Percentiles rank a stretch among this genome's conserved stretches.
These are phyloP conservation scores for Cetonia aurata DNA, from an alignment of 2,888 invertebrate genomes.

Conservation along the genomic window DNA sequence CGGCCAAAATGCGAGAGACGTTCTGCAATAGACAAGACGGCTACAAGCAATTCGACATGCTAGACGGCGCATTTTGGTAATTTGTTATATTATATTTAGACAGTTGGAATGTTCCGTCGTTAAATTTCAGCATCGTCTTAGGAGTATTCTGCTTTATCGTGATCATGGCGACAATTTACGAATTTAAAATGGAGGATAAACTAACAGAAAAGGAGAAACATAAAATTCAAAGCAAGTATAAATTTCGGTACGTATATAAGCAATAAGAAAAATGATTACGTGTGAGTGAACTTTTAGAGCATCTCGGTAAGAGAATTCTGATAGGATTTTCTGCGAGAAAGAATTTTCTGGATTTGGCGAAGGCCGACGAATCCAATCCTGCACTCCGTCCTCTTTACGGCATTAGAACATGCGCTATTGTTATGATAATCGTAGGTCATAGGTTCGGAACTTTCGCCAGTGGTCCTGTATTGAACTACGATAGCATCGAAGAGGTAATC, in stretches of 20 bases:
- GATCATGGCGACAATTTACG: constrained; percentile 61
- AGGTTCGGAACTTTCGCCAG: constrained; percentile 69
- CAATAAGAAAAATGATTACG: background rate
- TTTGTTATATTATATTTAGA: constrained; percentile 20
- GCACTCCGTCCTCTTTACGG: constrained; percentile 72
- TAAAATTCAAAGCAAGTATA: constrained; percentile 32
- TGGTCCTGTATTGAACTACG: constrained; percentile 71
- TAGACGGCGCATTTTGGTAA: constrained; percentile 64
- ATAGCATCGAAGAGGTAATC: constrained; percentile 69
- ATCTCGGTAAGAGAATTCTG: constrained; percentile 52
- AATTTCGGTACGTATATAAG: too few relatives aligned
- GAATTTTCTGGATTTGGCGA: constrained; percentile 64
- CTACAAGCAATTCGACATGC: constrained; percentile 54
- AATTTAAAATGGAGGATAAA: constrained; percentile 53
- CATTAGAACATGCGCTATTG: constrained; percentile 70
- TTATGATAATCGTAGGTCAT: constrained; percentile 71
- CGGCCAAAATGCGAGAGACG: constrained; percentile 59
- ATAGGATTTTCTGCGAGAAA: constrained; percentile 61
- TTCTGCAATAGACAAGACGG: constrained; percentile 60
- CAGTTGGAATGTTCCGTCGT: too few relatives aligned
- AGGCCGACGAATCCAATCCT: constrained; percentile 65
- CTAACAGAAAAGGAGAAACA: constrained; percentile 54
- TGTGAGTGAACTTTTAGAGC: constrained; percentile 52
- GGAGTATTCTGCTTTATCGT: constrained; percentile 58
- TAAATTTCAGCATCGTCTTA: constrained; percentile 57